Percentiles rank a stretch among this genome's conserved stretches.
These are phyloP conservation scores for Monochamus saltuarius DNA, from an alignment of 1,140 invertebrate species.

Conservation along the genomic window DNA sequence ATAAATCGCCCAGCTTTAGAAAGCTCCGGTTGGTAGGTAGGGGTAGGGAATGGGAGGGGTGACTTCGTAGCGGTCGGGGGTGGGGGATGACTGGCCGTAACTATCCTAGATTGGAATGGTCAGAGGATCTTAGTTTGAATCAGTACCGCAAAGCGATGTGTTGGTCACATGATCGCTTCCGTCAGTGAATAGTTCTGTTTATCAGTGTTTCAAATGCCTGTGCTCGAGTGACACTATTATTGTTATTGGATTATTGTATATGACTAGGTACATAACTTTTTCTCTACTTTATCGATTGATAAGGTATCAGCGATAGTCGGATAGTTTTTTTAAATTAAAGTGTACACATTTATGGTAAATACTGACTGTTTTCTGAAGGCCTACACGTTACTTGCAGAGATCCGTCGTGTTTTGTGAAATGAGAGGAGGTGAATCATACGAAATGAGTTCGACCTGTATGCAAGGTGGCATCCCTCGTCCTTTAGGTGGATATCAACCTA, in stretches of 20 bases:
- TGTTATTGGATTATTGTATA: conserved; percentile 6
- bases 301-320: conserved; percentile 16
- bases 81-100: conserved; percentile 30
- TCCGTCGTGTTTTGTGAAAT: background rate
- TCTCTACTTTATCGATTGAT: conserved; percentile 18
- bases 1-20: conserved; percentile 27
- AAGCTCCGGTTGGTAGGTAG: conserved; percentile 16
- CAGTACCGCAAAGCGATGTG: background rate
- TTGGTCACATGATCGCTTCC: background rate
- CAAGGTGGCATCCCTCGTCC: conserved; percentile 32
- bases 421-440: conserved; percentile 13
- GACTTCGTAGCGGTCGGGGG: conserved; percentile 22
- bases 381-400: too few species aligned
- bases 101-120: background rate
- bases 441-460: conserved; percentile 39
- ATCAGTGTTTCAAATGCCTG: conserved; percentile 2
- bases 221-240: background rate
- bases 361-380: too few species aligned
- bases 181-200: conserved; percentile 4
- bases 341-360: too few species aligned
- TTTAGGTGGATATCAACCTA: conserved; percentile 36
- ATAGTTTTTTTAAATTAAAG: too few species aligned
- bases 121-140: background rate
- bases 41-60: conserved; percentile 30
- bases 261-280: conserved; percentile 8